phyloP scores from a whole-genome alignment of 2,888 invertebrate species.

The Zelleria hepariella region DNA sequence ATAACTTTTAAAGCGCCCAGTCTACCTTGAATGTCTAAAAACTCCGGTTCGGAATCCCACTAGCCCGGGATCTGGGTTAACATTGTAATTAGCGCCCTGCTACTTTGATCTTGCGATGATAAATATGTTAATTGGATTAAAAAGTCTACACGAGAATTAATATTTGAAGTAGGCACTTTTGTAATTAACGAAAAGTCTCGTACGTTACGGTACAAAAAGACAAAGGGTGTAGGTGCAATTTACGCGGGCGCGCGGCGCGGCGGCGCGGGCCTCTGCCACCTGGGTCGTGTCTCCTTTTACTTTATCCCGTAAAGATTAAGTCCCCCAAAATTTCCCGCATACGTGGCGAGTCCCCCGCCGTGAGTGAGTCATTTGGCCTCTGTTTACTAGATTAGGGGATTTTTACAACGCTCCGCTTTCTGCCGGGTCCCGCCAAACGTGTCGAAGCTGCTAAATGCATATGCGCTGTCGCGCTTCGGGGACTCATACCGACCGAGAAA shows the following conservation, averaged over 20 bases:
- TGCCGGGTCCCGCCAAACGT: slow-evolving; percentile 36
- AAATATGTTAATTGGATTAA: slow-evolving; percentile 4
- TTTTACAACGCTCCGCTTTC: slow-evolving; percentile 63
- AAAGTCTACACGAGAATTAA: slow-evolving; percentile 19
- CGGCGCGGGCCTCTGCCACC: slow-evolving; percentile 34
- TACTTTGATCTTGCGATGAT: neutral
- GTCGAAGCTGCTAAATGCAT: slow-evolving; percentile 35
- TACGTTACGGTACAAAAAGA: slow-evolving; percentile 45
- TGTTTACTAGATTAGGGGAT: slow-evolving; percentile 71
- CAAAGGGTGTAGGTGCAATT: slow-evolving; percentile 49
- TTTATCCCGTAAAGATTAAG: slow-evolving; percentile 70
- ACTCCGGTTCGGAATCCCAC: neutral
- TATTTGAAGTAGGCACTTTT: slow-evolving; percentile 45
- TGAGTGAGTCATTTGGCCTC: slow-evolving; percentile 69
- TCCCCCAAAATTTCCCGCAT: slow-evolving; percentile 54
- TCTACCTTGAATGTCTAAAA: neutral
- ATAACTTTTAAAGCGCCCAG: neutral
- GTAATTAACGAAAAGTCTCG: slow-evolving; percentile 47
- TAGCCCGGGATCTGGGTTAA: neutral
- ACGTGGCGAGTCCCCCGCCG: slow-evolving; percentile 49
- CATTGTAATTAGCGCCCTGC: neutral
- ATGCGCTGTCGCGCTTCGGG: slow-evolving; percentile 29
- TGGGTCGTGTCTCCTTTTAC: slow-evolving; percentile 70
- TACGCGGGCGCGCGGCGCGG: slow-evolving; percentile 40
- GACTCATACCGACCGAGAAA: slow-evolving; percentile 23